A percentile compares a stretch with the other conserved stretches of the same genome.
phyloP scores from a whole-genome alignment of 2,888 invertebrate species.

The Hypercompe scribonia region DNA sequence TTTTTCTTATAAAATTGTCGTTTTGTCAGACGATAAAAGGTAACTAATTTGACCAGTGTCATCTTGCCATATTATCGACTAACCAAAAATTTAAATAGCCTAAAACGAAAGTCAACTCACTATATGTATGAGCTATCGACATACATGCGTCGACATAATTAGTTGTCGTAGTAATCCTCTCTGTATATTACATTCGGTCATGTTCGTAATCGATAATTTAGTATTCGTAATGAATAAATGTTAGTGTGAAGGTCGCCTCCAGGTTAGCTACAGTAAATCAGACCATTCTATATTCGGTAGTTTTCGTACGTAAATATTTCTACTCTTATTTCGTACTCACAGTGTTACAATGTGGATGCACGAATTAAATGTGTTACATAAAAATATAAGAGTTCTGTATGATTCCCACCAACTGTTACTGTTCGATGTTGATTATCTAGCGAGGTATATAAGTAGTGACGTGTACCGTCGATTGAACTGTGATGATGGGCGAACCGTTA shows the following conservation, averaged over 20 bases:
- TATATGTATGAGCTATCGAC: neutral
- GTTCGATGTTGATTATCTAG: constrained; percentile 31
- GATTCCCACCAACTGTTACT: constrained; percentile 52
- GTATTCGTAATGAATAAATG: constrained; percentile 32
- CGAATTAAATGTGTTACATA: constrained; percentile 33
- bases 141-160: neutral
- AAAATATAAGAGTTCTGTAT: constrained; percentile 45
- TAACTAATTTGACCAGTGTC: too few species aligned
- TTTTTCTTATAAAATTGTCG: too few species aligned
- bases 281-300: constrained; percentile 61
- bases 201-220: constrained; percentile 31
- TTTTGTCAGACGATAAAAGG: too few species aligned
- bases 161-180: constrained; percentile 13
- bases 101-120: too few species aligned
- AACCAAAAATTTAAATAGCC: too few species aligned
- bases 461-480: constrained; percentile 29
- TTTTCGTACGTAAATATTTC: constrained; percentile 75
- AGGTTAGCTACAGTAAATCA: constrained; percentile 37
- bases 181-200: constrained; percentile 23
- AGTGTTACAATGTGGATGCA: constrained; percentile 64
- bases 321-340: constrained; percentile 71
- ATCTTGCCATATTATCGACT: too few species aligned
- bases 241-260: constrained; percentile 54
- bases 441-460: constrained; percentile 17
- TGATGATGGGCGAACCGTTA: constrained; percentile 40